Evolutionary conservation across 2,113 vertebrate species (phyloP), one percentile per base, ranked within the genome.

Genomic region (Uria lomvia): DNA sequence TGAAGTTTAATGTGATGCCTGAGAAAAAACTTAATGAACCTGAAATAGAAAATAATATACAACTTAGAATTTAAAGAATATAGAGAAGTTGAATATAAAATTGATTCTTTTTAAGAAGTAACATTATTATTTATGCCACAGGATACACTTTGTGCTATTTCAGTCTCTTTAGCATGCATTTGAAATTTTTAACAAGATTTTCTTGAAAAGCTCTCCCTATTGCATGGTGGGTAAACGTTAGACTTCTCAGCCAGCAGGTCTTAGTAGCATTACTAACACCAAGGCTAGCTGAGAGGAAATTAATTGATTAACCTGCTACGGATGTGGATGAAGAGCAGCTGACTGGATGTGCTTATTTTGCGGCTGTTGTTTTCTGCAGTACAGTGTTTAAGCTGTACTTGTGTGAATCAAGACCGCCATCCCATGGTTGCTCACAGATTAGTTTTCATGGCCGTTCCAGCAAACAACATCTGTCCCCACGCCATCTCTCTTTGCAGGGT

Each of bases 331-430:
- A 65, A 91, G 49, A 94, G 8, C 21, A n/a, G 34, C 22, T 42
- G 79, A 13, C 56, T 38, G 36, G 8, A 49, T 20, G 38, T 42
- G 24, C 12, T 47, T n/a, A 22, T 42, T 58, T 34, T 23, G 47
- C 34, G 43, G 8, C 32, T 42, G 6, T 18, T 42, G 9, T 52
- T 56, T 47, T 14, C 27, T 8, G 8, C 3, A 8, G 11, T 8
- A 1, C 7, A 22, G 34, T 42, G 73, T 14, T 63, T 22, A 12
- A 47, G 8, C 42, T 91, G 43, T 38, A 8, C 45, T 83, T 58
- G 56, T 5, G 72, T 92, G 96, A 74, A 63, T 50, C 88, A 94
- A 97, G 90, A 45, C 71, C 19, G 98, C 87, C 98, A 97, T 94
- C 98, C 93, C 70, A 84, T 94, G 98, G 97, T 8, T 74, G 20